A percentile compares a stretch with the other conserved stretches of the same genome.
These are phyloP conservation scores for Callyntrura sp. DNA, from an alignment of 2,888 invertebrate genomes.

Conservation along the genomic window DNA sequence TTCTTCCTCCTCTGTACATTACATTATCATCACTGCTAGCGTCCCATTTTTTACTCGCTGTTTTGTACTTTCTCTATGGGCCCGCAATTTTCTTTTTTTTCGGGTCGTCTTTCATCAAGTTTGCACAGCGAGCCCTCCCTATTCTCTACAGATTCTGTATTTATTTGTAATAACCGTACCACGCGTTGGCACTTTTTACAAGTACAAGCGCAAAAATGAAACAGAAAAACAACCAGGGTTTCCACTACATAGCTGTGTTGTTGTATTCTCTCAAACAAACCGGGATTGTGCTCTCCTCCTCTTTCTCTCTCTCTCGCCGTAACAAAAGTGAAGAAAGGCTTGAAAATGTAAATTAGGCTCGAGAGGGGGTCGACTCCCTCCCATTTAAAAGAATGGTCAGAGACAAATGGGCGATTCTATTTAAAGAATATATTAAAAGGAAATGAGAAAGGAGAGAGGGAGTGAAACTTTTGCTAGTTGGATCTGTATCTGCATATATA, in stretches of 20 bases:
- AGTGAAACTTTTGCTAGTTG: slow-evolving; percentile 41
- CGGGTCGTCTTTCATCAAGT: slow-evolving; percentile 13
- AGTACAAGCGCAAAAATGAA: slow-evolving; percentile 1
- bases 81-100: slow-evolving; percentile 26
- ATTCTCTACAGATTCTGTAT: not conserved
- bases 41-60: not conserved
- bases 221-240: not conserved
- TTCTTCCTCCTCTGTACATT: not conserved
- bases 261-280: not conserved
- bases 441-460: slow-evolving; percentile 48
- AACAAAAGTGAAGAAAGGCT: slow-evolving; percentile 35
- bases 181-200: not conserved
- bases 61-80: not conserved
- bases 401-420: slow-evolving; percentile 72
- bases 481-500: not conserved
- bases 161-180: slow-evolving; percentile 25
- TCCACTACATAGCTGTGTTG: not conserved
- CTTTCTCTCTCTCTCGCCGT: not conserved
- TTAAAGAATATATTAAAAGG: slow-evolving; percentile 72
- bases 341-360: slow-evolving; percentile 71
- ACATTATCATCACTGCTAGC: not conserved
- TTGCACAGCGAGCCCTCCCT: slow-evolving; percentile 1
- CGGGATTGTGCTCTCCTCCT: not conserved
- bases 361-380: slow-evolving; percentile 60
- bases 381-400: slow-evolving; percentile 65